These are phyloP conservation scores for Ceratina calcarata DNA, from an alignment of 1,140 invertebrate genomes.

Conservation along the genomic window DNA sequence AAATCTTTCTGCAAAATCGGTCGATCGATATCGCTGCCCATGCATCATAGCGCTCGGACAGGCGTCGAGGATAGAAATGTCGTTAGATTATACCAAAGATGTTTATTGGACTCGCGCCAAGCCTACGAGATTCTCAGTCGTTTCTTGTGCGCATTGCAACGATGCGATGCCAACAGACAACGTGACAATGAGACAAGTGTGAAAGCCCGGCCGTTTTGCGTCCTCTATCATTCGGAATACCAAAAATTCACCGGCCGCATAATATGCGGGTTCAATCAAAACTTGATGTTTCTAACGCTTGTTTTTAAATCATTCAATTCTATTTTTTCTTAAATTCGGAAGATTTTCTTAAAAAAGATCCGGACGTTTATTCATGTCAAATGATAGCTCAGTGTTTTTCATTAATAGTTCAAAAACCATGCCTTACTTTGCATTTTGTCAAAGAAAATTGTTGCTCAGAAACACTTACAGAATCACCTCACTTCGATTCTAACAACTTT, in stretches of 20 bases:
- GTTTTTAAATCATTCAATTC: too few relatives aligned
- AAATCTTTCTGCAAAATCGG: neutral
- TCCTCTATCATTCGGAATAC: constrained; percentile 25
- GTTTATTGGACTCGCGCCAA: constrained; percentile 71
- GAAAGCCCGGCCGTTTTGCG: constrained; percentile 53
- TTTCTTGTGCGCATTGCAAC: constrained; percentile 30
- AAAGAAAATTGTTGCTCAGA: too few relatives aligned
- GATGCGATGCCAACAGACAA: constrained; percentile 57
- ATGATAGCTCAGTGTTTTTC: too few relatives aligned
- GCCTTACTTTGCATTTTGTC: too few relatives aligned
- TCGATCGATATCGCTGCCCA: constrained; percentile 19
- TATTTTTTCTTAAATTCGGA: too few relatives aligned
- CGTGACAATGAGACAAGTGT: constrained; percentile 66
- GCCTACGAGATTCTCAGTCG: constrained; percentile 52
- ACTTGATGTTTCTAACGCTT: neutral
- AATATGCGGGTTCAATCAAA: neutral
- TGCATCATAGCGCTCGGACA: constrained; percentile 19
- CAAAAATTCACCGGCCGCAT: constrained; percentile 47
- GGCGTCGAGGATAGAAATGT: constrained; percentile 60
- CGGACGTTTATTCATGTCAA: too few relatives aligned
- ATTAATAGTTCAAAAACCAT: too few relatives aligned
- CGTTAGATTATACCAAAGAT: constrained; percentile 72
- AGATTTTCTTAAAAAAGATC: too few relatives aligned
- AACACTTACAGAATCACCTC: too few relatives aligned
- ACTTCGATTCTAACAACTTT: too few relatives aligned